Conservation (phyloP, 2,888 invertebrate species). For the Pycnomerus fuliginosus region DNA sequence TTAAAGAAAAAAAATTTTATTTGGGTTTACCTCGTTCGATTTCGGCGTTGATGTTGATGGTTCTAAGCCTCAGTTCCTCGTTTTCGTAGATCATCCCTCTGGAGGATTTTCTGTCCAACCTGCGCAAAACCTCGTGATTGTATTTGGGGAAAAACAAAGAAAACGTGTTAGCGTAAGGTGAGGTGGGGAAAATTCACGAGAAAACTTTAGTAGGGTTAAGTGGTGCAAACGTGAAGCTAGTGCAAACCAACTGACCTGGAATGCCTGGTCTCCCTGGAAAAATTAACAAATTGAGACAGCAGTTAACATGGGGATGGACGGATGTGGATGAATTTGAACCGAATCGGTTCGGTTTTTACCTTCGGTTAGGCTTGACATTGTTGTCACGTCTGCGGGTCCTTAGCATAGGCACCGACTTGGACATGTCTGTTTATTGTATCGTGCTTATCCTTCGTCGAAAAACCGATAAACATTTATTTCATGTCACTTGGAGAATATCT, state of each 20-base stretch:
- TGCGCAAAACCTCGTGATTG: too few species aligned
- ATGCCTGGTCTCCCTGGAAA: conserved; percentile 41
- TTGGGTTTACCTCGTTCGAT: conserved; percentile 80
- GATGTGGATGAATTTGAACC: too few species aligned
- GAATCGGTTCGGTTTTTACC: too few species aligned
- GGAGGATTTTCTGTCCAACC: conserved; percentile 87
- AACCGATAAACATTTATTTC: too few species aligned
- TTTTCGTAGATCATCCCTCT: conserved; percentile 94
- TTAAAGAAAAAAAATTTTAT: too few species aligned
- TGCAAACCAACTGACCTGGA: conserved; percentile 34
- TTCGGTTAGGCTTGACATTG: conserved; percentile 86
- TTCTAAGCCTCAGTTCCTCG: conserved; percentile 84
- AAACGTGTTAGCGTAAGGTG: neutral
- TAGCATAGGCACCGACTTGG: conserved; percentile 72
- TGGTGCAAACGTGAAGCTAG: neutral
- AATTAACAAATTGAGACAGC: conserved; percentile 26
- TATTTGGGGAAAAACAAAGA: neutral
- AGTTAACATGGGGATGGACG: too few species aligned
- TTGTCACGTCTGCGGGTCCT: conserved; percentile 83
- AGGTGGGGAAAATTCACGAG: too few species aligned
- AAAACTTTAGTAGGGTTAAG: too few species aligned
- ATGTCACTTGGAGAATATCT: too few species aligned
- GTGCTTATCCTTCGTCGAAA: too few species aligned
- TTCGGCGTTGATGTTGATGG: conserved; percentile 90
- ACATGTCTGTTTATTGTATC: too few species aligned